Conservation (phyloP, 2,797 vertebrate species). For the Ambastaia sidthimunki region DNA sequence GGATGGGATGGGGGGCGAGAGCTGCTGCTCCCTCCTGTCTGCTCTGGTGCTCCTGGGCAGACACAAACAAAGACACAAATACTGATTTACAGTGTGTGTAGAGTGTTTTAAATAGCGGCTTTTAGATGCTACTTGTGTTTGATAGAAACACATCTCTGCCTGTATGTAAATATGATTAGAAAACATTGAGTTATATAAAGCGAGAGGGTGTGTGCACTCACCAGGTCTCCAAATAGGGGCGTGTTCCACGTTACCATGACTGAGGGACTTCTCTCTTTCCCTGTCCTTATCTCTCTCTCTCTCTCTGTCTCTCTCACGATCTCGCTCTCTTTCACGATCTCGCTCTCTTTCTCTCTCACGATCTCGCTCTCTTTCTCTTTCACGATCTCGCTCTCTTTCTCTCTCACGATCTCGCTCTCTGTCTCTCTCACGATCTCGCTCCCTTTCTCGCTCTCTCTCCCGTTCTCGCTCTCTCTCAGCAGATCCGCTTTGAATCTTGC, state of each 20-base stretch:
- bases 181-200: not conserved
- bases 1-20: conserved; percentile 83
- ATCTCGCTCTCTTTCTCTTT: conserved; percentile 78
- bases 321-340: conserved; percentile 68
- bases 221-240: conserved; percentile 97
- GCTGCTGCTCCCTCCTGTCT: conserved; percentile 75
- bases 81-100: too few relatives aligned
- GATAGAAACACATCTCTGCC: too few relatives aligned
- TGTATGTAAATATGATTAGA: too few relatives aligned
- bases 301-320: conserved; percentile 64
- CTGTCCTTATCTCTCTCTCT: conserved; percentile 68
- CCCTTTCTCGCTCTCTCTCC: conserved; percentile 48
- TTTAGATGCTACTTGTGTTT: too few relatives aligned
- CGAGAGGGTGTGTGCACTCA: conserved; percentile 56
- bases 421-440: conserved; percentile 63
- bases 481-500: conserved; percentile 82
- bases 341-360: conserved; percentile 81
- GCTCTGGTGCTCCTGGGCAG: conserved; percentile 75
- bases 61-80: not conserved
- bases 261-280: conserved; percentile 83
- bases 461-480: conserved; percentile 80
- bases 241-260: conserved; percentile 87
- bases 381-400: conserved; percentile 53
- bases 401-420: conserved; percentile 59
- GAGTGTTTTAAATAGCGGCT: too few relatives aligned